Percentiles rank a stretch among this genome's conserved stretches.
Conservation (phyloP, 2,797 vertebrate species). For the Morus bassanus region DNA sequence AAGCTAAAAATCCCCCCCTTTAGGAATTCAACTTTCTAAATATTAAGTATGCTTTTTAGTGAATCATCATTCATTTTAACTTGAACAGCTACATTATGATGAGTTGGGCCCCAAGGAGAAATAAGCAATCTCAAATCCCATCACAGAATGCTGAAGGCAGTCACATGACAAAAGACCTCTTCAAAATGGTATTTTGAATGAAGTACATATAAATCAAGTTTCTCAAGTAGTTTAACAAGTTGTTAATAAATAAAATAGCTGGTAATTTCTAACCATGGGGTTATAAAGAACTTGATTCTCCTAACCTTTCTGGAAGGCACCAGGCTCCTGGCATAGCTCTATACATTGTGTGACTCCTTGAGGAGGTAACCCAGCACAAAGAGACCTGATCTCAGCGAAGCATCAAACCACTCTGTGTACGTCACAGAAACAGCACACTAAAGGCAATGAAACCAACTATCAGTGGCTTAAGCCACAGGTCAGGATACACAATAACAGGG, state of each 20-base stretch:
- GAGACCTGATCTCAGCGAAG: background rate
- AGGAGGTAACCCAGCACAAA: constrained; percentile 7
- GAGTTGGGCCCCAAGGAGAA: background rate
- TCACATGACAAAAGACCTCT: background rate
- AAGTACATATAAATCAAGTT: constrained; percentile 41
- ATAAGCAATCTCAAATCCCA: background rate
- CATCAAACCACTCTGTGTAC: background rate
- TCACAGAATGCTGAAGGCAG: background rate
- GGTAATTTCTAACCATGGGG: background rate
- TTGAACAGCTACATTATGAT: background rate
- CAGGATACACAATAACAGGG: background rate
- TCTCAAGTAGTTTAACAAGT: constrained; percentile 23
- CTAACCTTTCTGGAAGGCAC: constrained; percentile 37
- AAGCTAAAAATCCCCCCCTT: background rate
- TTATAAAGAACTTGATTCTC: constrained; percentile 10
- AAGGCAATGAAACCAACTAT: constrained; percentile 5
- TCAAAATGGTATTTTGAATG: constrained; percentile 21
- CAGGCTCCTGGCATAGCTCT: constrained; percentile 3
- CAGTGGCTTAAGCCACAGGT: constrained; percentile 1
- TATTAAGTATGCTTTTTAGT: background rate
- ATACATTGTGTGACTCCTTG: background rate
- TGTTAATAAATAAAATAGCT: background rate
- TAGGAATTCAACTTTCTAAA: constrained; percentile 15
- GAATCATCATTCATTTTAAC: constrained; percentile 5
- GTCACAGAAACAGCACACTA: background rate